Evolutionary conservation across 2,113 vertebrate genomes (phyloP).

Genomic region (Burhinus oedicnemus): DNA sequence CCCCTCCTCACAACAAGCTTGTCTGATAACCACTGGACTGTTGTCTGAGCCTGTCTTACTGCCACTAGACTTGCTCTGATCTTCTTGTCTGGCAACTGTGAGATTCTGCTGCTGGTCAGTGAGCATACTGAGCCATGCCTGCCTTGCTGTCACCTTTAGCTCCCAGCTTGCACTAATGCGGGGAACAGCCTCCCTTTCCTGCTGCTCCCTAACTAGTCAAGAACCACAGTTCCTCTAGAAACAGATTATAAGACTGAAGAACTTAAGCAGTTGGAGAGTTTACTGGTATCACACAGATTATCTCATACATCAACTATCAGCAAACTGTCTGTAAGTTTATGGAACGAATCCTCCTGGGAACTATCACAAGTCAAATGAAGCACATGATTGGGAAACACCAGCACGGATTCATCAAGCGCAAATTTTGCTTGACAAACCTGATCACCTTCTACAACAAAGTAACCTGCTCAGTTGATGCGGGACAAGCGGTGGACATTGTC

Average conservation of each 20-base stretch:
- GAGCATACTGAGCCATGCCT: neutral
- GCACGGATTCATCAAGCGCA: too few species aligned
- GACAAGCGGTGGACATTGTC: too few species aligned
- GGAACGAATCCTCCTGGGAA: too few species aligned
- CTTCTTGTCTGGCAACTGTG: neutral
- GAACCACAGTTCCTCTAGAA: neutral
- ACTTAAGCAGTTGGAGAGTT: neutral
- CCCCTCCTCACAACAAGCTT: neutral
- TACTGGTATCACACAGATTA: neutral
- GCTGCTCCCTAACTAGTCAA: neutral
- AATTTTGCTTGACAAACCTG: too few species aligned
- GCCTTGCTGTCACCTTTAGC: neutral
- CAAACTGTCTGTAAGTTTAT: neutral
- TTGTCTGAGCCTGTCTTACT: neutral
- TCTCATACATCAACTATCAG: neutral
- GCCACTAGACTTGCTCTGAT: neutral
- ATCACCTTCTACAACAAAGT: too few species aligned
- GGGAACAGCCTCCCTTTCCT: neutral
- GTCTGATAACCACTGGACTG: neutral
- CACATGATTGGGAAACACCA: too few species aligned
- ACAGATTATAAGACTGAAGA: neutral
- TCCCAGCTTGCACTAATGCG: neutral
- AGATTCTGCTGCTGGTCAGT: neutral
- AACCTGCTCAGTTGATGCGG: too few species aligned
- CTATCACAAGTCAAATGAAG: too few species aligned